Conservation (phyloP, 2,888 invertebrate species). For the Crioceris asparagi region DNA sequence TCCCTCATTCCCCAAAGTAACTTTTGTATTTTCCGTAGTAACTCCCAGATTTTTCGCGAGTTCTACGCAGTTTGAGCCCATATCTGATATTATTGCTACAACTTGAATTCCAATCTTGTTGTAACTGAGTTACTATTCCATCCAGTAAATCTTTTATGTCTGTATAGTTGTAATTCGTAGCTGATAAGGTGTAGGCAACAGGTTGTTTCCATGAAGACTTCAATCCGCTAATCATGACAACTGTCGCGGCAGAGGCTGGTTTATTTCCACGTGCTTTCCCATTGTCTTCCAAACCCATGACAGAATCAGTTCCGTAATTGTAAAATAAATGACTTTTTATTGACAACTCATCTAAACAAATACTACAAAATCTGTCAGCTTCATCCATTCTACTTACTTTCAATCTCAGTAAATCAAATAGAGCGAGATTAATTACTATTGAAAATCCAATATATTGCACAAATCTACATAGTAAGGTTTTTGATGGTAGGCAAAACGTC, state of each 20-base stretch:
- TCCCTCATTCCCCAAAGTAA: conserved; percentile 4
- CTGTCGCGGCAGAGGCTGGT: conserved; percentile 10
- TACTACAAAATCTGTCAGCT: conserved; percentile 5
- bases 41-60: conserved; percentile 2
- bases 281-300: conserved; percentile 6
- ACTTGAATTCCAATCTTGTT: conserved; percentile 4
- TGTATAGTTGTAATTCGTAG: conserved; percentile 8
- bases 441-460: background rate
- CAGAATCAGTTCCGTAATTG: conserved; percentile 1
- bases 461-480: background rate
- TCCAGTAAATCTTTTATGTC: conserved; percentile 7
- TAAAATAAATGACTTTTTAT: conserved; percentile 10
- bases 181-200: conserved; percentile 7
- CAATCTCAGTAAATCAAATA: background rate
- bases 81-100: conserved; percentile 8
- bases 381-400: background rate
- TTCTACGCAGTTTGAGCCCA: conserved; percentile 8
- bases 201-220: conserved; percentile 10
- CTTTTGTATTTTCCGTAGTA: conserved; percentile 7
- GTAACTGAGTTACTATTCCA: conserved; percentile 1
- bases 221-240: conserved; percentile 10
- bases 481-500: too few species aligned
- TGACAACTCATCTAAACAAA: conserved; percentile 8
- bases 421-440: background rate
- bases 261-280: conserved; percentile 5